A percentile compares a stretch with the other conserved stretches of the same genome.
Evolutionary conservation across 2,888 invertebrate species (phyloP).

Genomic region (Xanthia togata): DNA sequence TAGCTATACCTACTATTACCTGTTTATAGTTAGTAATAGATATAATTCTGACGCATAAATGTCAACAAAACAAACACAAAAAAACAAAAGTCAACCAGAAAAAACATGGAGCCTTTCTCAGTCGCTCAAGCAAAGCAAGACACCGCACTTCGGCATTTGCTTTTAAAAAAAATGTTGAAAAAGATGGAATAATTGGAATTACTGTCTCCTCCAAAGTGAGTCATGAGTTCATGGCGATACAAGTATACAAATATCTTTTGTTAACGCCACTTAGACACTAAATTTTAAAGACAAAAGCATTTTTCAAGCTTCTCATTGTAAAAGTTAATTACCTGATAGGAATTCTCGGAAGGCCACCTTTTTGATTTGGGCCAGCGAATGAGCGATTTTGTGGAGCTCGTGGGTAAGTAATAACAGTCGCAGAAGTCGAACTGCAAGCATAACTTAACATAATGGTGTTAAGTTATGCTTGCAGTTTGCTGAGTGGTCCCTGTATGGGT

Average conservation of each 20-base stretch:
- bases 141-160: no score
- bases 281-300: constrained; percentile 68
- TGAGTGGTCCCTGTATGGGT: not conserved
- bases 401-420: not conserved
- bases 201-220: constrained; percentile 13
- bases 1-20: no score
- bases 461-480: not conserved
- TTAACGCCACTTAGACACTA: constrained; percentile 49
- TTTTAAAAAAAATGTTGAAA: not conserved
- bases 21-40: no score
- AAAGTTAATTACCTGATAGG: constrained; percentile 71
- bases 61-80: no score
- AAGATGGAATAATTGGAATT: constrained; percentile 4
- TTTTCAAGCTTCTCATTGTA: constrained; percentile 69
- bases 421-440: no score
- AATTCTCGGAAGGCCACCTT: constrained; percentile 69
- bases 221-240: not conserved
- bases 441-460: no score
- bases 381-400: constrained; percentile 32
- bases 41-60: no score
- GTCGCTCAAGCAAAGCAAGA: no score
- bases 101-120: no score
- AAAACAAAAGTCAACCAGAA: no score
- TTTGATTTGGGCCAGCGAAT: constrained; percentile 56
- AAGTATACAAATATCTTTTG: constrained; percentile 50